Base-by-base conservation (phyloP, 2,797 vertebrate species). In the Mus minutoides region DNA sequence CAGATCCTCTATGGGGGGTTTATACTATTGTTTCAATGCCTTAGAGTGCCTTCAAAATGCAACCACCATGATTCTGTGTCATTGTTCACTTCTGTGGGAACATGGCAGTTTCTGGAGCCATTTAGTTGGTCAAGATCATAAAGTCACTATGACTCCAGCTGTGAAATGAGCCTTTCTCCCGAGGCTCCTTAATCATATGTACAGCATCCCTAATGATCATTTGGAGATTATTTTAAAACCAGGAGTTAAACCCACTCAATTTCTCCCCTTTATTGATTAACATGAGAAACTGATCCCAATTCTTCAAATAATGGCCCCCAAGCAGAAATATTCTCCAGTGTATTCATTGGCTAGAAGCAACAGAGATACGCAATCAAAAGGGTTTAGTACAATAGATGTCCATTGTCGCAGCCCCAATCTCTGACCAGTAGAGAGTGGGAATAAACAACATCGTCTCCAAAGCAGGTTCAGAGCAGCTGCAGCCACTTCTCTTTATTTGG, bases 221-320 rank as follows among this genome's bases (percentile, higher is more conserved):
- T 75, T 90, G 58, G 5, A 77, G 10, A 88, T 89, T 82, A 77
- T 79, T 94, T 88, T 73, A 83, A 95, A 46, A 22, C 26, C 17
- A 52, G n/a, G 37, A 37, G 26, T 82, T 60, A 60, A 60, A 60
- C 62, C 78, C 37, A 84, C 19, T 96, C 43, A 77, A 13, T 78
- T 14, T 24, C 12, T 93, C n/a, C 60, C 22, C 77, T 34, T 73
- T 87, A 76, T 69, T 87, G 34, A 58, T 76, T 90, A 82, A 73
- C 29, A 54, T 43, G 67, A 49, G 24, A 92, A 95, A 67, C 82
- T 52, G 89, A 94, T 69, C 26, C 52, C 17, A 76, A 34, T 56
- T 58, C 3, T 69, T 73, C 49, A 93, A 90, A 73, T 49, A 19
- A 77, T 26, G 34, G 17, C 62, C 87, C 31, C 69, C 40, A 76